These are phyloP conservation scores for Cossypha polioptera DNA, from an alignment of 2,797 vertebrate genomes.

Conservation along the genomic window DNA sequence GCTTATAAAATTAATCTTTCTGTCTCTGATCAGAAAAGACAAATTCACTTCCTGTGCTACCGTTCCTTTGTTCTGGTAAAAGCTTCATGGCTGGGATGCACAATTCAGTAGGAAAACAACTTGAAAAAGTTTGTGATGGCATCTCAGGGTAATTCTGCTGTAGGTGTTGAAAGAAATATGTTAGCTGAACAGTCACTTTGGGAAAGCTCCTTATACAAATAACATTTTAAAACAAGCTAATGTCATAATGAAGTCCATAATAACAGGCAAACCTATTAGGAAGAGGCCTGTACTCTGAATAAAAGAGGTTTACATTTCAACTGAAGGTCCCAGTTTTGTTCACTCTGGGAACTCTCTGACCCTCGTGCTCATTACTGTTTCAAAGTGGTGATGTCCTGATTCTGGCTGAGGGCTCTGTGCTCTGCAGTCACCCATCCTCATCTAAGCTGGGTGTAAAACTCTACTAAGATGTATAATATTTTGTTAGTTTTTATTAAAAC, in stretches of 20 bases:
- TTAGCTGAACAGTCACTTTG: conserved; percentile 30
- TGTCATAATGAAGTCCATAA: conserved; percentile 40
- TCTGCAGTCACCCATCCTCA: background rate
- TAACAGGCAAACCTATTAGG: conserved; percentile 45
- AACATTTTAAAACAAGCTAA: conserved; percentile 59
- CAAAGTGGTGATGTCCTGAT: background rate
- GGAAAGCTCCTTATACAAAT: conserved; percentile 55
- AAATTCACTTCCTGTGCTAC: background rate
- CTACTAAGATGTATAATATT: background rate
- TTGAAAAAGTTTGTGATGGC: conserved; percentile 34
- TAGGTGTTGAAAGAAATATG: conserved; percentile 28
- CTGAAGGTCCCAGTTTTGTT: background rate
- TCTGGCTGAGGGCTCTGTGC: background rate
- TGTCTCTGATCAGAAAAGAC: background rate
- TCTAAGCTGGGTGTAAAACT: background rate
- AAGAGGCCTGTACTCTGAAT: background rate
- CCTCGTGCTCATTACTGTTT: background rate
- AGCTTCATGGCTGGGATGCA: background rate
- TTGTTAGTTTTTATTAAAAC: background rate
- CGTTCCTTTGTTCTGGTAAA: background rate
- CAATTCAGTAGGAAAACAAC: background rate
- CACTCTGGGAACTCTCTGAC: background rate
- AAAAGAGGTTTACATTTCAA: background rate
- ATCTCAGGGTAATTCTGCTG: conserved; percentile 61
- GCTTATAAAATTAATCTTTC: background rate